Evolutionary conservation across 2,797 vertebrate genomes (phyloP), one percentile per base, ranked within the genome.

Genomic region (Glossophaga mutica): DNA sequence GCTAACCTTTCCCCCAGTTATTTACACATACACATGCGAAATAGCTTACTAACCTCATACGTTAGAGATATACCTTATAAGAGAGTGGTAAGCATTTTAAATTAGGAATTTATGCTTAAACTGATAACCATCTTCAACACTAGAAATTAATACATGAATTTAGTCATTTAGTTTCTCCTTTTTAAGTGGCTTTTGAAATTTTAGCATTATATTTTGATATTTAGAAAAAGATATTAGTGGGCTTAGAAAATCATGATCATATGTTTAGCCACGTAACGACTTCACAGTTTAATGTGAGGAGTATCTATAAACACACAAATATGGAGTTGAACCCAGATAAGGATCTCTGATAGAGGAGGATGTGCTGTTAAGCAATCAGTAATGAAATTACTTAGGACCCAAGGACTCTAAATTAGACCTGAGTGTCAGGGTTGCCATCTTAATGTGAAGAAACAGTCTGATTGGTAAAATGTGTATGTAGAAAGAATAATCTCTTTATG

Each of bases 131-230:
- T 73, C 48, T 89, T 96, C 70, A 95, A 52, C 42, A 59, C 12
- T 73, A 70, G 46, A 92, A 89, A 88, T 82, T 86, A 83, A 32
- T 82, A 90, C 7, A 37, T 84, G 52, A 90, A 48, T 46, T 71
- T 88, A 77, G 29, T 92, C 73, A 73, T 59, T 87, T 74, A 84
- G 29, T 68, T 82, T 93, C 92, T 76, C 29, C 57, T 76, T 42
- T 62, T 78, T 84, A 67, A 82, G 39, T 68, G 21, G 12, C 55
- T 96, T 74, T 90, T 83, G 79, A 91, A 95, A 48, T 87, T 70
- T 97, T 48, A 76, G 68, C 50, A 70, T 94, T 94, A 39, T 34
- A 62, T 77, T 93, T 92, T 91, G 46, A 77, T 94, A 73, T 93
- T 93, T 93, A 91, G 85, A 73, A 84, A 81, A 78, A 94, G 37